Evolutionary conservation across 2,113 vertebrate species (phyloP).

Genomic region (Gnathonemus echidnorhynchus): DNA sequence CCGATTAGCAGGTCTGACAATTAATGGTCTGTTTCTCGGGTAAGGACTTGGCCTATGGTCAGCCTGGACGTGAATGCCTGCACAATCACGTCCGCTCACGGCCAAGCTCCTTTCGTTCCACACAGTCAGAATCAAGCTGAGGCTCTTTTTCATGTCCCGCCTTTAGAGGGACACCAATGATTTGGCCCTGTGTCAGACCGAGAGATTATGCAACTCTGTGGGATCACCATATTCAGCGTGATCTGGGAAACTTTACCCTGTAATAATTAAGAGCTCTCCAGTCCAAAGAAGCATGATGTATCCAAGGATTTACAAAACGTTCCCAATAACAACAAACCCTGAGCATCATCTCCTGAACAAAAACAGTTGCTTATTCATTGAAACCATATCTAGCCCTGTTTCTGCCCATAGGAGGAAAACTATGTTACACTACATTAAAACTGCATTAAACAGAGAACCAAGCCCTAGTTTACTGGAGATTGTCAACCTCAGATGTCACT

Average conservation of each 20-base stretch:
- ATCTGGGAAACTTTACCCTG: conserved; percentile 30
- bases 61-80: conserved; percentile 22
- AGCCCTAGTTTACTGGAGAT: not conserved
- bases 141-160: conserved; percentile 39
- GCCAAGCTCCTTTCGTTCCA: conserved; percentile 50
- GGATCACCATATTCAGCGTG: conserved; percentile 33
- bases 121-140: conserved; percentile 50
- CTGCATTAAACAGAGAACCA: not conserved
- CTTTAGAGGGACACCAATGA: conserved; percentile 30
- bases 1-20: conserved; percentile 21
- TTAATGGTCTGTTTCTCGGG: conserved; percentile 25
- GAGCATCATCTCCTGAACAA: not conserved
- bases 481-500: not conserved
- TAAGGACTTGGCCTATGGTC: conserved; percentile 38
- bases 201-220: conserved; percentile 34
- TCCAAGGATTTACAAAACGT: conserved; percentile 46
- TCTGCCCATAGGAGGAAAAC: not conserved
- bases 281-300: conserved; percentile 46
- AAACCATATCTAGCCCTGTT: not conserved
- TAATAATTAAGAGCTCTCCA: conserved; percentile 37
- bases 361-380: not conserved
- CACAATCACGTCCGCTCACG: conserved; percentile 37
- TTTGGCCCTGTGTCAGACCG: conserved; percentile 31
- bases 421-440: not conserved
- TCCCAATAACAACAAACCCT: conserved; percentile 28